These are phyloP conservation scores for Clivina fossor DNA, from an alignment of 2,888 invertebrate genomes.

Conservation along the genomic window DNA sequence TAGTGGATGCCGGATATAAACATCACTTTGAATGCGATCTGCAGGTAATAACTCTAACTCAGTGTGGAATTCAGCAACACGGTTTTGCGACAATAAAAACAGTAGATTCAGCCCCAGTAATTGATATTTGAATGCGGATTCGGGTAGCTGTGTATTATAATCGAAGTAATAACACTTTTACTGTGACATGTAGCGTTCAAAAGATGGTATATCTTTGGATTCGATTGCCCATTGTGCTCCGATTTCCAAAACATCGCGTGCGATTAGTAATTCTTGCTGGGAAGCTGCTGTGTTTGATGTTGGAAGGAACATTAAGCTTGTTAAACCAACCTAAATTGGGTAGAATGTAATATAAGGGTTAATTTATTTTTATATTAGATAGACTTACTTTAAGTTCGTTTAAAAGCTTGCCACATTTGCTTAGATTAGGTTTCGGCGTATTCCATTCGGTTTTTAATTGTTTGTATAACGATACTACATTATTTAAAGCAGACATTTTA, in stretches of 20 bases:
- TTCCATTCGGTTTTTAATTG: constrained; percentile 86
- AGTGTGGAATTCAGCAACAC: constrained; percentile 98
- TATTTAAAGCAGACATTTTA: constrained; percentile 69
- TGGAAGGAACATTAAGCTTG: constrained; percentile 81
- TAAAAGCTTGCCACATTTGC: constrained; percentile 82
- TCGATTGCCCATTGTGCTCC: constrained; percentile 96
- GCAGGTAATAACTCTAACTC: constrained; percentile 92
- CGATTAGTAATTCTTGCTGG: constrained; percentile 80
- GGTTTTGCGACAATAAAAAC: constrained; percentile 90
- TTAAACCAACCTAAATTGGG: constrained; percentile 78
- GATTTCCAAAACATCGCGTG: constrained; percentile 91
- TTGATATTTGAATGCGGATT: constrained; percentile 93
- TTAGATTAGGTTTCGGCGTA: constrained; percentile 74
- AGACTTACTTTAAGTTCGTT: constrained; percentile 79
- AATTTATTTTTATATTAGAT: constrained; percentile 21
- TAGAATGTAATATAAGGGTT: constrained; percentile 40
- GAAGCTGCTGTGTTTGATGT: constrained; percentile 73
- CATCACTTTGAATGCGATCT: constrained; percentile 87
- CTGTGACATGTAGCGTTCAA: constrained; percentile 97
- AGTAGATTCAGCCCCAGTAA: constrained; percentile 91
- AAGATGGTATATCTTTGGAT: constrained; percentile 88
- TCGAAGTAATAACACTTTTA: constrained; percentile 97
- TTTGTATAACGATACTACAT: constrained; percentile 77
- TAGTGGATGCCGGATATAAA: constrained; percentile 92
- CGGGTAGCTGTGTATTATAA: constrained; percentile 76